Evolutionary conservation across 1,140 invertebrate genomes (phyloP).

Genomic region (Trichoplusia ni): DNA sequence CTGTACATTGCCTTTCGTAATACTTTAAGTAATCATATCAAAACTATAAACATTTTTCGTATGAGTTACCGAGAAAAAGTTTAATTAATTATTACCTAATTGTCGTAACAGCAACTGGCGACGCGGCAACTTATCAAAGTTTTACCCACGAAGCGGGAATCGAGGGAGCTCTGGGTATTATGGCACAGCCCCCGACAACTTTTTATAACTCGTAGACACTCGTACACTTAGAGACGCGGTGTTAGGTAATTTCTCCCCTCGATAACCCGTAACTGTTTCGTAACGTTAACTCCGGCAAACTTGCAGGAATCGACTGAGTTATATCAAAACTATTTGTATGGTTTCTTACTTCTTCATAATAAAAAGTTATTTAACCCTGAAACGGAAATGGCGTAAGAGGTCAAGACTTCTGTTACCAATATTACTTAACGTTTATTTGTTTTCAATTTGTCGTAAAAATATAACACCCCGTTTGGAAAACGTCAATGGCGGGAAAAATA

Average conservation of each 20-base stretch:
- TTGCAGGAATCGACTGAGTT: slow-evolving; percentile 2
- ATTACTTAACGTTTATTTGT: slow-evolving; percentile 7
- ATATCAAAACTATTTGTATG: slow-evolving; percentile 21
- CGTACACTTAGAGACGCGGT: slow-evolving; percentile 36
- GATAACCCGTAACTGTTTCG: slow-evolving; percentile 37
- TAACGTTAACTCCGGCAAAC: slow-evolving; percentile 33
- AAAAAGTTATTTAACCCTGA: neutral
- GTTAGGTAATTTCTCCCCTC: slow-evolving; percentile 44
- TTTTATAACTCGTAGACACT: slow-evolving; percentile 49
- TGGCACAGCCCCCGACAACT: slow-evolving; percentile 45
- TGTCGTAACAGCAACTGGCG: no score
- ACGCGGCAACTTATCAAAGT: slow-evolving; percentile 54
- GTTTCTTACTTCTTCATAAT: neutral
- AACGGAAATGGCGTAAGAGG: neutral
- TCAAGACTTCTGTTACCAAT: slow-evolving; percentile 6
- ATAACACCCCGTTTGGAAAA: neutral
- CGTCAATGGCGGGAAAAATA: neutral
- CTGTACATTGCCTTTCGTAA: no score
- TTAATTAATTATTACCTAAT: slow-evolving; percentile 66
- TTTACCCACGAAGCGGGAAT: slow-evolving; percentile 36
- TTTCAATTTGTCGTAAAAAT: neutral
- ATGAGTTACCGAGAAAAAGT: slow-evolving; percentile 36
- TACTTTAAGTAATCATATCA: neutral
- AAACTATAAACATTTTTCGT: neutral
- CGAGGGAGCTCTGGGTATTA: slow-evolving; percentile 38